A percentile compares a stretch with the other conserved stretches of the same genome.
phyloP scores from a whole-genome alignment of 2,113 vertebrate genomes.

The Apaloderma vittatum region DNA sequence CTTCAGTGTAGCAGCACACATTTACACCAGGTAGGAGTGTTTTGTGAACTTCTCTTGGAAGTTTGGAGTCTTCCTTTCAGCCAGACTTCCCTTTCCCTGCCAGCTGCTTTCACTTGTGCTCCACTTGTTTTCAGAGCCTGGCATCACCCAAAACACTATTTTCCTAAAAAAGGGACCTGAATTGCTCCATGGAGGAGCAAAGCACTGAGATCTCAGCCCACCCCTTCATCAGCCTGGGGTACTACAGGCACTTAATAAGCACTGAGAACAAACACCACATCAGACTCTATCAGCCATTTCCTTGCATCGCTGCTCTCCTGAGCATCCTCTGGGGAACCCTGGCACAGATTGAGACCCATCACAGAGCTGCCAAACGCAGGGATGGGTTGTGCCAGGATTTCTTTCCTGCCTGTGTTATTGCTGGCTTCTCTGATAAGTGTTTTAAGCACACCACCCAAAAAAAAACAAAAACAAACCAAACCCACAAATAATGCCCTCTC shows the following conservation, averaged over 20 bases:
- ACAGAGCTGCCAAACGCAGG: rapidly evolving
- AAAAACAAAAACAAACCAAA: no score
- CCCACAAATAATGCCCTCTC: no score
- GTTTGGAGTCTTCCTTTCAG: neutral
- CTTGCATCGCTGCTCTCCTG: no score
- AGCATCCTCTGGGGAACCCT: rapidly evolving
- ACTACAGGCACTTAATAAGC: rapidly evolving
- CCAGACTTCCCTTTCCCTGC: neutral
- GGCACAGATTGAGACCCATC: rapidly evolving
- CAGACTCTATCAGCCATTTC: neutral
- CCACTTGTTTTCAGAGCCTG: neutral
- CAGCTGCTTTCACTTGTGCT: neutral
- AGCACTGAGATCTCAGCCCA: neutral
- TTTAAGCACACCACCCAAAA: neutral
- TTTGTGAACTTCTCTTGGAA: neutral
- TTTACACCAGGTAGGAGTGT: rapidly evolving
- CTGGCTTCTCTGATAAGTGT: neutral
- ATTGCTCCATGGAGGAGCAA: rapidly evolving
- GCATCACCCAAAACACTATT: neutral
- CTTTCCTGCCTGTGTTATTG: no score
- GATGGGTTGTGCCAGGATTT: rapidly evolving
- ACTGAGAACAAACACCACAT: neutral
- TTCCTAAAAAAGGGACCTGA: neutral
- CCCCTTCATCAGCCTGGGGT: neutral
- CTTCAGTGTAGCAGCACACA: no score